Evolutionary conservation across 2,888 invertebrate species (phyloP), one percentile per base, ranked within the genome.

Genomic region (Sericinus montela): DNA sequence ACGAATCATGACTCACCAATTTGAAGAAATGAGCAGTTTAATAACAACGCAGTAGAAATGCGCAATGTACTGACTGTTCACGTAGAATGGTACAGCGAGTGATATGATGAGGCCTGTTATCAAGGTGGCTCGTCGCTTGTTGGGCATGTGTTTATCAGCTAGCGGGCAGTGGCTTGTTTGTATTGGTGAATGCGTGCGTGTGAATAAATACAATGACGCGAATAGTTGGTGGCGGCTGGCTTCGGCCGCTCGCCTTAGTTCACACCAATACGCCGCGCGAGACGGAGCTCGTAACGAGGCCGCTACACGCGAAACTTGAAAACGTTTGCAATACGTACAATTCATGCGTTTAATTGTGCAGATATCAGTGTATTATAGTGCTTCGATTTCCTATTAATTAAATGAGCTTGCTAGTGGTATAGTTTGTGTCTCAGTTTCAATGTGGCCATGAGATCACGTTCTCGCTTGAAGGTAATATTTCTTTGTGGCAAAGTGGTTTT

Each of bases 371-470:
- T 63, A 66, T 75, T 76, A 82, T 81, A 83, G 82, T 83, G 73
- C 63, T 66, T 63, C 65, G 60, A 69, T 58, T 56, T 68, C 59
- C 55, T 61, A 36, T 58, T 51, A 54, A 59, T 57, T 56, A 58
- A 64, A 69, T 42, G 60, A 59, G 66, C 67, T 66, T 59, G 66
- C 67, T 66, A 69, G 72, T 60, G 11, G 11, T 57, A 67, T 63
- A 63, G 60, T 68, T 67, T 78, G 72, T 78, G 72, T 63, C 60
- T 67, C 71, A 69, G 66, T 75, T 73, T 71, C 70, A 72, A 75
- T 76, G 76, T 80, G 84, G 80, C 84, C 83, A 87, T 87, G 87
- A 83, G 78, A 68, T 80, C 72, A 70, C 72, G 73, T 78, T 79
- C 67, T 68, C 67, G 72, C 71, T 74, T 67, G 72, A 84, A 87